phyloP scores from a whole-genome alignment of 2,888 invertebrate species.

The Chloroclystis v-ata region DNA sequence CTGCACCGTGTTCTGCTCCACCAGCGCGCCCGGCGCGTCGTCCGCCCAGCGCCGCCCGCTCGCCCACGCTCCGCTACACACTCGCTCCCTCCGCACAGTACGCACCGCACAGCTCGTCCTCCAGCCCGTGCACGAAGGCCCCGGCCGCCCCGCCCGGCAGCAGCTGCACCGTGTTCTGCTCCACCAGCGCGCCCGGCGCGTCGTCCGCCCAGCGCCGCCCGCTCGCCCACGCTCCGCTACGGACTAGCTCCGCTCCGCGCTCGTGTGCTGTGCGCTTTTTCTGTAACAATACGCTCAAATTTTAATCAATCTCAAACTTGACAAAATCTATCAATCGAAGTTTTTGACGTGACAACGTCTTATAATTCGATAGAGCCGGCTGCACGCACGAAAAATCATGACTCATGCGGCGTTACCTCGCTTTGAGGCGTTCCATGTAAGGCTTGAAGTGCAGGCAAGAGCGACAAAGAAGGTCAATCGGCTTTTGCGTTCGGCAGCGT shows the following conservation, averaged over 20 bases:
- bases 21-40: slow-evolving; percentile 92
- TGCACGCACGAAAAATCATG: no score
- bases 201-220: slow-evolving; percentile 84
- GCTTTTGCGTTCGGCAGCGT: no score
- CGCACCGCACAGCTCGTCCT: slow-evolving; percentile 95
- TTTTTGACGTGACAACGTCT: no score
- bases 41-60: slow-evolving; percentile 81
- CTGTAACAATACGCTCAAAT: slow-evolving; percentile 48
- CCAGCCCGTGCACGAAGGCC: slow-evolving; percentile 97
- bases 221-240: slow-evolving; percentile 89
- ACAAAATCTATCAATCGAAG: no score
- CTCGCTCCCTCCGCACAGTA: not conserved
- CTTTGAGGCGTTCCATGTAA: no score
- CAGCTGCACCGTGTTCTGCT: slow-evolving; percentile 83
- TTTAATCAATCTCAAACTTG: no score
- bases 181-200: slow-evolving; percentile 92
- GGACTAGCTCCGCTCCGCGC: slow-evolving; percentile 87
- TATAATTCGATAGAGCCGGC: no score
- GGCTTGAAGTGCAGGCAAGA: no score
- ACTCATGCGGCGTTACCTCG: no score
- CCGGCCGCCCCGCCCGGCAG: slow-evolving; percentile 97
- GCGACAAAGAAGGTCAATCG: no score
- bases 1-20: slow-evolving; percentile 84
- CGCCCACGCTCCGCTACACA: slow-evolving; percentile 78
- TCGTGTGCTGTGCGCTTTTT: slow-evolving; percentile 91